Evolutionary conservation across 2,888 invertebrate species (phyloP).

Genomic region (Ethmia dodecea): DNA sequence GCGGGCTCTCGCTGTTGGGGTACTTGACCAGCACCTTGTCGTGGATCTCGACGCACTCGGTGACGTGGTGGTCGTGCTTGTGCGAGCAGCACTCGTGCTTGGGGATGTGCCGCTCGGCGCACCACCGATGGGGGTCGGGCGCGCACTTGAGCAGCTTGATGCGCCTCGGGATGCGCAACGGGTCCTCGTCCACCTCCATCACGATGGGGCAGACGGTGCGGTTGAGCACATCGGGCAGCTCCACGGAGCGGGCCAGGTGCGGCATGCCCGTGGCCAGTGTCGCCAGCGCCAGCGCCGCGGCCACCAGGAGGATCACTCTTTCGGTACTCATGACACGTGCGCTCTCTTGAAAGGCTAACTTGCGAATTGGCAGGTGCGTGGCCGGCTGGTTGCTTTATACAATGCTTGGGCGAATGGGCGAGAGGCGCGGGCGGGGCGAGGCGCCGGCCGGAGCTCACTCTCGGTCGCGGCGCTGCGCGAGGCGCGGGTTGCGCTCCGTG

Average conservation of each 20-base stretch:
- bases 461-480: constrained; percentile 7
- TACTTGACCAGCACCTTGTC: constrained; percentile 59
- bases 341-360: constrained; percentile 30
- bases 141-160: constrained; percentile 61
- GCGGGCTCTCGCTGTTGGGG: constrained; percentile 23
- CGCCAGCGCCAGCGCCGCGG: constrained; percentile 21
- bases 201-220: constrained; percentile 58
- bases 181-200: constrained; percentile 42
- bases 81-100: constrained; percentile 56
- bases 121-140: constrained; percentile 42
- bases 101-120: constrained; percentile 37
- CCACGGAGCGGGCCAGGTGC: constrained; percentile 31
- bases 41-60: constrained; percentile 59
- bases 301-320: constrained; percentile 17
- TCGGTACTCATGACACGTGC: constrained; percentile 24
- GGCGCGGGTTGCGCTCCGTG: background rate
- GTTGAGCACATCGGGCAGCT: constrained; percentile 43
- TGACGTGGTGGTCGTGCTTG: constrained; percentile 39
- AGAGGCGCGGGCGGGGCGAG: constrained; percentile 7
- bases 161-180: constrained; percentile 47
- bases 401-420: background rate
- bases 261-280: constrained; percentile 25
- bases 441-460: constrained; percentile 11
- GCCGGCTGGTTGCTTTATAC: constrained; percentile 2
- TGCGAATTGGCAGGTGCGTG: constrained; percentile 38